Conservation (phyloP, 2,113 vertebrate species). For the Lasiurus borealis region DNA sequence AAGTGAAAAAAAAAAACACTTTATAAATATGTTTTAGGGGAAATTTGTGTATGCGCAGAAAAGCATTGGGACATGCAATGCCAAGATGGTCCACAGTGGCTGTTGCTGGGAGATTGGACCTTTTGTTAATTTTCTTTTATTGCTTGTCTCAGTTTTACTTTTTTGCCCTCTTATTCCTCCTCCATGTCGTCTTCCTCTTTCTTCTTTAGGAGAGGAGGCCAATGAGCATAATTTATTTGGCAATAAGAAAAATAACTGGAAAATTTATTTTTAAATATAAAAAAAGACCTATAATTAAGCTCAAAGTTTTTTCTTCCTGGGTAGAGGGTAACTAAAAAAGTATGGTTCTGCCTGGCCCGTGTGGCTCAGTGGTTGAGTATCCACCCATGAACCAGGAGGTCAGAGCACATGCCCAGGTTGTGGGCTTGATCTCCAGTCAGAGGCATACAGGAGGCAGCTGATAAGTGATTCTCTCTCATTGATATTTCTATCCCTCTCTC, state of each 20-base stretch:
- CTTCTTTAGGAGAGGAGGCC: neutral
- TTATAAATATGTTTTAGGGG: neutral
- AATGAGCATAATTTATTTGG: neutral
- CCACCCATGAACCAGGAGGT: too few relatives aligned
- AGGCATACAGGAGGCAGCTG: too few relatives aligned
- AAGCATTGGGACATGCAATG: neutral
- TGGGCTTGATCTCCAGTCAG: too few relatives aligned
- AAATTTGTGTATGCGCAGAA: neutral
- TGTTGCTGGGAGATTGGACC: fast-evolving
- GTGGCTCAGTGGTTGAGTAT: too few relatives aligned
- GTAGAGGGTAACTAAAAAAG: neutral
- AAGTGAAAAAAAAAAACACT: neutral
- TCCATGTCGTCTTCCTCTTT: neutral
- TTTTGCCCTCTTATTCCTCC: neutral
- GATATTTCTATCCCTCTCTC: too few relatives aligned
- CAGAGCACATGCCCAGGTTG: too few relatives aligned
- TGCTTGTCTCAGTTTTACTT: neutral
- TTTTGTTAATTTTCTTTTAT: neutral
- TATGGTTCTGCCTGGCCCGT: neutral
- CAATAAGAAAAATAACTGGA: neutral
- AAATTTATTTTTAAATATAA: conserved; percentile 9
- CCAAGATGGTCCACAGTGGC: neutral
- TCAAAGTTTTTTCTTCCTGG: neutral
- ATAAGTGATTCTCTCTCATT: too few relatives aligned
- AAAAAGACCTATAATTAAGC: neutral